Base-by-base conservation (phyloP, 35 echinoderm and acorn worm species). In the Amphiura filiformis region DNA sequence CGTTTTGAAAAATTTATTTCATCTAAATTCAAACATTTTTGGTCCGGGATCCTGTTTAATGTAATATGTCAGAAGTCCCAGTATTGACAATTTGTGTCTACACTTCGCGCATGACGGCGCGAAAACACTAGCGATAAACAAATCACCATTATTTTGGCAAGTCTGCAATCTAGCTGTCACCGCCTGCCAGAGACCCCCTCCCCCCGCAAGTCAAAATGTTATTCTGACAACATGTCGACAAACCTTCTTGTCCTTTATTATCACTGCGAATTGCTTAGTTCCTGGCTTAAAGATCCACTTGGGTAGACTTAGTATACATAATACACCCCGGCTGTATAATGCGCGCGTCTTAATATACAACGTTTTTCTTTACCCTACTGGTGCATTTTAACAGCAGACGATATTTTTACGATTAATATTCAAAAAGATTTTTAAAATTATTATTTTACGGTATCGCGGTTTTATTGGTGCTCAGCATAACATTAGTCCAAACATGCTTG, bases 171-270 rank as follows among this genome's bases (percentile, higher is more conserved):
- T 26, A 11, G 28, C 61, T 70, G 61, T 70, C 61, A 23, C 61
- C 61, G 61, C 61, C 26, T 70, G 61, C 26, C 61, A 70, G 28
- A 70, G 61, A 1, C 61, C 28, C 28, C n/a, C n/a, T n/a, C n/a
- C n/a, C n/a, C n/a, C n/a, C n/a, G n/a, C 61, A 70, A 70, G 61
- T 70, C 61, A 70, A 26, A 70, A 70, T 70, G 61, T 70, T 70
- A n/a, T 23, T 18, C 61, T 70, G 61, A 70, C 61, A 30, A 70
- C 15, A 70, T 26, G 61, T 4, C 61, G 17, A 26, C 61, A 70
- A 23, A 13, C 17, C 61, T 26, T 3, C 15, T 30, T 30, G 15
- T 26, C 17, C 61, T 2, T 18, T 70, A 70, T 70, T 70, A 30
- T 70, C 28, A 30, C 61, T 70, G 26, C 61, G 61, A 70, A 70